phyloP scores from a whole-genome alignment of 2,113 vertebrate genomes.

The Xiphophorus couchianus region DNA sequence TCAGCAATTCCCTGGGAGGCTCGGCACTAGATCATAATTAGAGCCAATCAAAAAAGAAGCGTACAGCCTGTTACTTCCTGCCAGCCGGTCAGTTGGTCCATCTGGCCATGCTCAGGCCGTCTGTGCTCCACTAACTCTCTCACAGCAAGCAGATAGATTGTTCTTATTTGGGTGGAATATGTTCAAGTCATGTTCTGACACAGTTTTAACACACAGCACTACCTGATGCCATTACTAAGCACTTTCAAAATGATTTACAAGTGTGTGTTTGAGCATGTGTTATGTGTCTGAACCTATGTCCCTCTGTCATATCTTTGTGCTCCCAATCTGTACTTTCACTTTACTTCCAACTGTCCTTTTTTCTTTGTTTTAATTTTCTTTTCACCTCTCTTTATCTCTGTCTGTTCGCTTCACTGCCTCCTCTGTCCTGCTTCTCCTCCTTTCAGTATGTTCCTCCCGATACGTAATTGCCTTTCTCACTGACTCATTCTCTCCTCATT shows the following conservation, averaged over 20 bases:
- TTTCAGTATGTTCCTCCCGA: conserved; percentile 33
- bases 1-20: conserved; percentile 66
- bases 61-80: conserved; percentile 69
- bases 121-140: conserved; percentile 57
- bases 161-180: conserved; percentile 42
- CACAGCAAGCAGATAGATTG: conserved; percentile 48
- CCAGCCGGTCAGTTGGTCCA: conserved; percentile 66
- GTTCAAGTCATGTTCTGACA: conserved; percentile 30
- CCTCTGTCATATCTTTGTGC: not conserved
- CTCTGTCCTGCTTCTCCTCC: conserved; percentile 32
- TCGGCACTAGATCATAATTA: conserved; percentile 74
- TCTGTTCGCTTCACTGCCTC: conserved; percentile 23
- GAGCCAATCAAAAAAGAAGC: conserved; percentile 72
- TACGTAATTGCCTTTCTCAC: conserved; percentile 64
- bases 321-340: not conserved
- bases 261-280: not conserved
- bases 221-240: not conserved
- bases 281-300: not conserved
- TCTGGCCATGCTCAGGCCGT: conserved; percentile 61
- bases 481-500: conserved; percentile 64
- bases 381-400: conserved; percentile 21
- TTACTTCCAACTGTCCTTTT: not conserved
- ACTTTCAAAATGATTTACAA: not conserved
- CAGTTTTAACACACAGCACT: conserved; percentile 12
- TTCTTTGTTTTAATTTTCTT: conserved; percentile 27